Conservation (phyloP, 2,888 invertebrate genomes). For the Prosapia bicincta region DNA sequence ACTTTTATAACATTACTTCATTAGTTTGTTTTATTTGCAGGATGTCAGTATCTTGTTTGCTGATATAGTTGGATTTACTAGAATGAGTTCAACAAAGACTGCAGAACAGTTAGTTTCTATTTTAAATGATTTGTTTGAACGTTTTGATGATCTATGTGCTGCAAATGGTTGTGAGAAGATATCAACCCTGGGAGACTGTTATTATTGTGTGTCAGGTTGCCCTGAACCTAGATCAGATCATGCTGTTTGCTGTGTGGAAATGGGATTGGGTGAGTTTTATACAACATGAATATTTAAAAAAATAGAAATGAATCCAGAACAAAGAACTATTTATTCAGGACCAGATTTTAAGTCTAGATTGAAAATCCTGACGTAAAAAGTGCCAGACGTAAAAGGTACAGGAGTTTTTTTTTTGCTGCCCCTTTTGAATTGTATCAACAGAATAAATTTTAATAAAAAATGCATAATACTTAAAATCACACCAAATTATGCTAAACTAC, state of each 20-base stretch:
- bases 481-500: no score
- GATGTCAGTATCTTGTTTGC: slow-evolving; percentile 96
- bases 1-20: no score
- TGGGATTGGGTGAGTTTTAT: slow-evolving; percentile 79
- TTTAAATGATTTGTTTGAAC: slow-evolving; percentile 92
- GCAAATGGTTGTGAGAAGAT: slow-evolving; percentile 94
- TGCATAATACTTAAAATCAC: no score
- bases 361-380: no score
- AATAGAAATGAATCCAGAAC: no score
- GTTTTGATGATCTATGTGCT: slow-evolving; percentile 88
- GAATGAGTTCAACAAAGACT: slow-evolving; percentile 94
- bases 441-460: no score
- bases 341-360: no score
- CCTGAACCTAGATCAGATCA: slow-evolving; percentile 90
- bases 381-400: no score
- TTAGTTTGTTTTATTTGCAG: slow-evolving; percentile 31
- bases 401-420: no score
- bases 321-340: no score
- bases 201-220: slow-evolving; percentile 95
- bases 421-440: no score
- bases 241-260: slow-evolving; percentile 92
- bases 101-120: slow-evolving; percentile 95
- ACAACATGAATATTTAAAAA: no score
- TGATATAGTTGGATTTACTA: slow-evolving; percentile 96
- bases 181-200: slow-evolving; percentile 90